phyloP scores from a whole-genome alignment of 1,140 invertebrate genomes.

The Diorhabda carinulata region DNA sequence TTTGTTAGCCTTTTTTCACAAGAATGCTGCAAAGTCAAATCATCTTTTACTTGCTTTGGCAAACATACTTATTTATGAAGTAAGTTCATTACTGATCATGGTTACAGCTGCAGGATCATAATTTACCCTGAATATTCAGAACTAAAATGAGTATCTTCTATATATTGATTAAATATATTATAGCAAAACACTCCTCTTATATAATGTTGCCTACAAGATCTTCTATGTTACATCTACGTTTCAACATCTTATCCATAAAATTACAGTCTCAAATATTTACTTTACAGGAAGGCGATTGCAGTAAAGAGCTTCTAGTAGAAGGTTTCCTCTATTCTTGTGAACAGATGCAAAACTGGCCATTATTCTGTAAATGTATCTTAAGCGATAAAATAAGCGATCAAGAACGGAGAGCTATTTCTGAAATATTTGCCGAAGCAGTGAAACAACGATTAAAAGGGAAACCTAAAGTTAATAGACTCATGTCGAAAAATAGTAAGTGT shows the following conservation, averaged over 20 bases:
- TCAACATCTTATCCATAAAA: background rate
- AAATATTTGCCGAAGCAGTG: constrained; percentile 6
- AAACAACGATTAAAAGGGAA: constrained; percentile 10
- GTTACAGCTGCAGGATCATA: too few relatives aligned
- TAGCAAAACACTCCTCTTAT: too few relatives aligned
- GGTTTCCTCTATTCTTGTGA: background rate
- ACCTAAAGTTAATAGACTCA: background rate
- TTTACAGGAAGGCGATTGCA: constrained; percentile 6
- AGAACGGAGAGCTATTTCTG: background rate
- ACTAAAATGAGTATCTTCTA: too few relatives aligned
- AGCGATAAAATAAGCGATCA: background rate
- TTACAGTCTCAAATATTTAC: too few relatives aligned
- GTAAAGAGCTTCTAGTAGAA: constrained; percentile 10
- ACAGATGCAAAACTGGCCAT: constrained; percentile 10
- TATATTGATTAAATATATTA: too few relatives aligned
- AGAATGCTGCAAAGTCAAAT: too few relatives aligned
- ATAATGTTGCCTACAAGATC: background rate
- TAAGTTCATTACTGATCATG: too few relatives aligned
- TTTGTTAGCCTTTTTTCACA: constrained; percentile 11
- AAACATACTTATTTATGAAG: too few relatives aligned
- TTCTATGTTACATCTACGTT: background rate
- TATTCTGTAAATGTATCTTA: constrained; percentile 6
- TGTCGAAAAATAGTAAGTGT: constrained; percentile 4
- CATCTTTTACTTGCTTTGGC: too few relatives aligned
- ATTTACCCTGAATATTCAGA: too few relatives aligned